Percentiles rank a stretch among this genome's conserved stretches.
These are phyloP conservation scores for roundworm (Caenorhabditis elegans) DNA, from an alignment of 1,140 invertebrate genomes.

Conservation along the genomic window DNA sequence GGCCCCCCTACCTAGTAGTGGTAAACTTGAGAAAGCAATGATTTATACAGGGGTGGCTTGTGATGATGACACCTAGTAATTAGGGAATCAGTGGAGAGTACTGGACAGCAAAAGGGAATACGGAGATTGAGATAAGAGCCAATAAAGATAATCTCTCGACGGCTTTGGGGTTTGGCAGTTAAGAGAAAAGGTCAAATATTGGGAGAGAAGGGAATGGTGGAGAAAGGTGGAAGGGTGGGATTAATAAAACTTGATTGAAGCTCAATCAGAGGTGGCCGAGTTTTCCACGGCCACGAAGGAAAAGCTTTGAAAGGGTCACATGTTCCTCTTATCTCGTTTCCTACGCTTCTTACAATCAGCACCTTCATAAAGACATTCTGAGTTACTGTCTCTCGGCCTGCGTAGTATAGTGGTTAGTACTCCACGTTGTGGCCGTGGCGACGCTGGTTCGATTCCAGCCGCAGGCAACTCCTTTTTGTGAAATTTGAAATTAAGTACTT, in stretches of 20 bases:
- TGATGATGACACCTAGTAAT: constrained; percentile 26
- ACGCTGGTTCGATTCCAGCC: constrained; percentile 53
- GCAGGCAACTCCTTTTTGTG: constrained; percentile 3
- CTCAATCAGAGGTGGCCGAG: no score
- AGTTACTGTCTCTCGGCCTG: constrained; percentile 11
- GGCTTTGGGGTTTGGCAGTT: neutral
- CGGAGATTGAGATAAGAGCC: constrained; percentile 27
- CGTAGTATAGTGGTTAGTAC: constrained; percentile 55
- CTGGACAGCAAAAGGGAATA: neutral
- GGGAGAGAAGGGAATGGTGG: neutral
- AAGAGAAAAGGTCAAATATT: neutral
- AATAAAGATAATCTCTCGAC: constrained; percentile 12
- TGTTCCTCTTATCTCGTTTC: neutral
- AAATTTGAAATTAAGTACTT: no score
- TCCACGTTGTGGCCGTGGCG: constrained; percentile 56
- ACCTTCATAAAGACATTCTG: no score
- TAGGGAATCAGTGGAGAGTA: neutral
- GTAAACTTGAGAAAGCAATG: no score
- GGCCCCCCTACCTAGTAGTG: no score
- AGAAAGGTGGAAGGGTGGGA: neutral
- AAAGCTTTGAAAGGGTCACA: no score
- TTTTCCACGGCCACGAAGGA: no score
- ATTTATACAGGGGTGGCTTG: neutral
- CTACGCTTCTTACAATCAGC: no score
- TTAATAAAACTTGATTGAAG: neutral